A percentile compares a stretch with the other conserved stretches of the same genome.
Evolutionary conservation across 2,113 vertebrate genomes (phyloP).

Genomic region (Melanerpes aurifrons): DNA sequence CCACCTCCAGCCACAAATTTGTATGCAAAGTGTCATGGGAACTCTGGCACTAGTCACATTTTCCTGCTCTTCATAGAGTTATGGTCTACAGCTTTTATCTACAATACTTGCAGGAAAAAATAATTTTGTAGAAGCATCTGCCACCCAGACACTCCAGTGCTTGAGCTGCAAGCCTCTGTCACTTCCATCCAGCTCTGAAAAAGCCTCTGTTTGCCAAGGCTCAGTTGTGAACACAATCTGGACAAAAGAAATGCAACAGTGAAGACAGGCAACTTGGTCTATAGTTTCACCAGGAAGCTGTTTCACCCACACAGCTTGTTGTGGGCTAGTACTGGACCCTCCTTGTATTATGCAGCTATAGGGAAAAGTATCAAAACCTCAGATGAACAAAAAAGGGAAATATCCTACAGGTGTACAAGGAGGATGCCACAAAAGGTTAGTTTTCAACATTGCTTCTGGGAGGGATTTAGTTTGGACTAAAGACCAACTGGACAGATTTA

Average conservation of each 20-base stretch:
- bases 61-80: conserved; percentile 32
- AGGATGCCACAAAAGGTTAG: rapidly evolving
- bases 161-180: not conserved
- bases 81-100: not conserved
- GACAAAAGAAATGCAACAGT: not conserved
- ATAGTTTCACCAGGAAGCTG: not conserved
- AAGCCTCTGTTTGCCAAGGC: not conserved
- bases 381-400: not conserved
- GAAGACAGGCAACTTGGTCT: not conserved
- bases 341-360: rapidly evolving
- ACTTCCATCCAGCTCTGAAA: not conserved
- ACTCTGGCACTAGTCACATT: conserved; percentile 16
- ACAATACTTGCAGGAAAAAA: conserved; percentile 12
- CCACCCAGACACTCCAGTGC: not conserved
- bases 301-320: not conserved
- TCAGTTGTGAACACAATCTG: not conserved
- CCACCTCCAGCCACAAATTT: conserved; percentile 53
- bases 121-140: not conserved
- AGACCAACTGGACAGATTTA: not conserved
- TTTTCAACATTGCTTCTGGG: not conserved
- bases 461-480: not conserved
- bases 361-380: not conserved
- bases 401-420: not conserved
- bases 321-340: not conserved
- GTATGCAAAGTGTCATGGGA: conserved; percentile 40